These are phyloP conservation scores for Lagorchestes hirsutus DNA, from an alignment of 2,797 vertebrate genomes.

Conservation along the genomic window DNA sequence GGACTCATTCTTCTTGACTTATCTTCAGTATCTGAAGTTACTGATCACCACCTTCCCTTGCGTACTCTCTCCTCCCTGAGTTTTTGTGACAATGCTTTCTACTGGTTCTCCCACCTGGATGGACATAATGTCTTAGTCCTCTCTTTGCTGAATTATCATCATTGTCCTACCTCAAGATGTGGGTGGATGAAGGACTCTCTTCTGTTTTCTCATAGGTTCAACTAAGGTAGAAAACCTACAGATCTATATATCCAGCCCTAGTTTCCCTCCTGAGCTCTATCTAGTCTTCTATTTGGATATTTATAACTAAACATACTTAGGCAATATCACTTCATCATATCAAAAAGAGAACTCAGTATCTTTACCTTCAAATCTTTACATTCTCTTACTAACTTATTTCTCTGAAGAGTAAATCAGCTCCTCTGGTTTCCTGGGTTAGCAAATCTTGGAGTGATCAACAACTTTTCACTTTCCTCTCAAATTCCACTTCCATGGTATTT, in stretches of 20 bases:
- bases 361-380: neutral
- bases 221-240: neutral
- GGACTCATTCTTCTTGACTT: neutral
- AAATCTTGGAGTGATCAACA: neutral
- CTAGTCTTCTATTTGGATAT: neutral
- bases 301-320: neutral
- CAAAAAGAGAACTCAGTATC: neutral
- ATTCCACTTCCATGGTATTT: neutral
- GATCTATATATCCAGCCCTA: neutral
- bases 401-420: neutral
- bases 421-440: neutral
- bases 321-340: neutral
- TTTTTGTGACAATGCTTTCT: neutral
- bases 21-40: neutral
- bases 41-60: neutral
- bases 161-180: neutral
- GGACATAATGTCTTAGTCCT: neutral
- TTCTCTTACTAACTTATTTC: neutral
- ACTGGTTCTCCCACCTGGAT: neutral
- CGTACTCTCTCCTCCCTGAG: neutral
- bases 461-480: neutral
- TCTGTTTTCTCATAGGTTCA: neutral
- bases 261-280: neutral
- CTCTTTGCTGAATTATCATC: neutral
- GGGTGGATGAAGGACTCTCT: neutral